Percentiles rank a stretch among this genome's conserved stretches.
Conservation (phyloP, 2,113 vertebrate genomes). For the Meles meles region DNA sequence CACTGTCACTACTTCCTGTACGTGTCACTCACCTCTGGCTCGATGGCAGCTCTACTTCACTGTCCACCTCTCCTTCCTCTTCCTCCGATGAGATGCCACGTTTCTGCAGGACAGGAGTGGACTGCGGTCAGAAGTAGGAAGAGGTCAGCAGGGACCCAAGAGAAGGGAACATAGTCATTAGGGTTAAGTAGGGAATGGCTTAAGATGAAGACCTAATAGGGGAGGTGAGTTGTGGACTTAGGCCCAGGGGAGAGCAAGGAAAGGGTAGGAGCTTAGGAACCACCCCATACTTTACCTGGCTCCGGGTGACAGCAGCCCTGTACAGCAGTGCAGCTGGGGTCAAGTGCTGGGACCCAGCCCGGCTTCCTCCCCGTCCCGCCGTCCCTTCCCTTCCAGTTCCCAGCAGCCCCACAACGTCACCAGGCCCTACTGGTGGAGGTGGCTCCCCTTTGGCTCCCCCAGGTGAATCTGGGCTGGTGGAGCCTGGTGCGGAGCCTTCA, state of each 20-base stretch:
- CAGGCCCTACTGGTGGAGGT: slow-evolving; percentile 66
- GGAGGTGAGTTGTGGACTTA: not conserved
- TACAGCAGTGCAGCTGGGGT: slow-evolving; percentile 93
- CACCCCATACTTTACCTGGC: slow-evolving; percentile 84
- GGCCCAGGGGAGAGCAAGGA: not conserved
- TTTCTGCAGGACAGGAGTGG: slow-evolving; percentile 80
- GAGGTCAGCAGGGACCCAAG: not conserved
- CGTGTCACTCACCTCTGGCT: slow-evolving; percentile 84
- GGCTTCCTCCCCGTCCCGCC: slow-evolving; percentile 66
- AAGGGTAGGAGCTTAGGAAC: too few species aligned
- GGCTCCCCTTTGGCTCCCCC: slow-evolving; percentile 75
- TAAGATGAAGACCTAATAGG: not conserved
- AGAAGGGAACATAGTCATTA: not conserved
- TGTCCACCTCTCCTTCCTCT: slow-evolving; percentile 95
- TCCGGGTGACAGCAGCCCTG: slow-evolving; percentile 93
- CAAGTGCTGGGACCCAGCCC: slow-evolving; percentile 84
- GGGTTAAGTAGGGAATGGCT: not conserved
- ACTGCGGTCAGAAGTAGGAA: not conserved
- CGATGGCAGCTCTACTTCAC: slow-evolving; percentile 91
- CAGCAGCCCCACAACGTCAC: slow-evolving; percentile 79
- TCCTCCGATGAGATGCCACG: slow-evolving; percentile 93
- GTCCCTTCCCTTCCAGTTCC: slow-evolving; percentile 83
- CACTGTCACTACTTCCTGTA: not conserved
- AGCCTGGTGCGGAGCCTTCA: slow-evolving; percentile 83
- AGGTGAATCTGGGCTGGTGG: slow-evolving; percentile 91